A percentile compares a stretch with the other conserved stretches of the same genome.
These are phyloP conservation scores for Asbolus verrucosus DNA, from an alignment of 1,140 invertebrate genomes.

Conservation along the genomic window DNA sequence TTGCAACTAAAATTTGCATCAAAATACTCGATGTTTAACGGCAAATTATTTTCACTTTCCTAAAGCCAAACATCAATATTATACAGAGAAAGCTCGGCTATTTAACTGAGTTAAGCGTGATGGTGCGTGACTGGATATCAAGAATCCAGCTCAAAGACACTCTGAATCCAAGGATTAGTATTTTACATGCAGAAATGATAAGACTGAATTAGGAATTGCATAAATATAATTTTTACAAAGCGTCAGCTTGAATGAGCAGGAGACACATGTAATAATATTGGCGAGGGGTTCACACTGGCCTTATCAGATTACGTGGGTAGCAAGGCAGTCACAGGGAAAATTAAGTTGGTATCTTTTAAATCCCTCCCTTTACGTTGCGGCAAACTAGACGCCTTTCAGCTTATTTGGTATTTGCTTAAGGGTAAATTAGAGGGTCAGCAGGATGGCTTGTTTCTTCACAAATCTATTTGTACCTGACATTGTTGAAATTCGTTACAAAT, in stretches of 20 bases:
- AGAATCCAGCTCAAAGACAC: conserved; percentile 24
- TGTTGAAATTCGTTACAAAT: neutral
- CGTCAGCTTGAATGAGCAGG: neutral
- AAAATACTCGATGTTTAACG: conserved; percentile 14
- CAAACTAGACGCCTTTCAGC: conserved; percentile 29
- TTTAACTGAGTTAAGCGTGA: conserved; percentile 34
- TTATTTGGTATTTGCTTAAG: conserved; percentile 32
- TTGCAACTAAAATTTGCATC: conserved; percentile 38
- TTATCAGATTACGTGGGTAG: conserved; percentile 52
- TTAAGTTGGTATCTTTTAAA: conserved; percentile 54
- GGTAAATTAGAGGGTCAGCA: neutral
- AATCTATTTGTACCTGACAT: neutral
- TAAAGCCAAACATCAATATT: conserved; percentile 35
- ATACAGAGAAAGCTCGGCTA: conserved; percentile 32
- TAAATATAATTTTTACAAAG: conserved; percentile 18
- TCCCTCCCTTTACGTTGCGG: conserved; percentile 32
- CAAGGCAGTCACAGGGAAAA: conserved; percentile 50
- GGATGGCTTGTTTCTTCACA: neutral
- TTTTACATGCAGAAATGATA: conserved; percentile 26
- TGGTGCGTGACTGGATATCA: conserved; percentile 35
- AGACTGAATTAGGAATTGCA: neutral
- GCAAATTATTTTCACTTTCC: conserved; percentile 35
- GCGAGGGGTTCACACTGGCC: conserved; percentile 42
- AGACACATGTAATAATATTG: conserved; percentile 28
- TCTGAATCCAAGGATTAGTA: conserved; percentile 20